phyloP scores from a whole-genome alignment of 2,888 invertebrate genomes.

The Cistogaster globosa region DNA sequence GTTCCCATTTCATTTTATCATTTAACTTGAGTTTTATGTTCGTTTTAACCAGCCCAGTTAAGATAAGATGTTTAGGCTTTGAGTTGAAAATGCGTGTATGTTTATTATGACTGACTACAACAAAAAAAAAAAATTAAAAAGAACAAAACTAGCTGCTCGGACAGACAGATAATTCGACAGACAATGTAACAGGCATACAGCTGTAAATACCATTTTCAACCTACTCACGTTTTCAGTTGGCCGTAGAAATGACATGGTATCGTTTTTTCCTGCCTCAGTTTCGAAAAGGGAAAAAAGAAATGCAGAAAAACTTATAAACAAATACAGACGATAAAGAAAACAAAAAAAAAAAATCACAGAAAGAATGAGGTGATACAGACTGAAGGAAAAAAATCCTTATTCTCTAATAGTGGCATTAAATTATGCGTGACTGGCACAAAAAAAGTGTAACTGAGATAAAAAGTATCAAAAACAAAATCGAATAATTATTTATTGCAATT shows the following conservation, averaged over 20 bases:
- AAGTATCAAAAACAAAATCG: not conserved
- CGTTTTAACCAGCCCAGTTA: slow-evolving; percentile 61
- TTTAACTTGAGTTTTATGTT: slow-evolving; percentile 60
- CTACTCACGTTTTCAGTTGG: slow-evolving; percentile 63
- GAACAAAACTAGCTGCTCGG: not conserved
- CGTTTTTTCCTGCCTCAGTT: slow-evolving; percentile 1
- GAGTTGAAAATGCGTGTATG: slow-evolving; percentile 64
- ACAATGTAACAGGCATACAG: slow-evolving; percentile 29
- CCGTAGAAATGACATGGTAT: slow-evolving; percentile 36
- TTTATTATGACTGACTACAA: slow-evolving; percentile 52
- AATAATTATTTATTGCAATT: slow-evolving; percentile 18
- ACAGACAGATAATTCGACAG: slow-evolving; percentile 1
- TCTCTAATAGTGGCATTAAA: slow-evolving; percentile 4
- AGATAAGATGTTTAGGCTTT: slow-evolving; percentile 71
- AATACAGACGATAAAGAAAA: slow-evolving; percentile 53
- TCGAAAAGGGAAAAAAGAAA: slow-evolving; percentile 36
- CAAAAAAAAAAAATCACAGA: slow-evolving; percentile 25
- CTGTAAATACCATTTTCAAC: slow-evolving; percentile 61
- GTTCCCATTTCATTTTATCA: slow-evolving; percentile 64
- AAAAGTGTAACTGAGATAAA: not conserved
- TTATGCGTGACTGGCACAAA: slow-evolving; percentile 48
- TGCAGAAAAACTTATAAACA: slow-evolving; percentile 18
- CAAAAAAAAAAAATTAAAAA: not conserved
- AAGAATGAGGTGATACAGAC: not conserved
- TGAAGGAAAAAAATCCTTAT: slow-evolving; percentile 5